Evolutionary conservation across 2,888 invertebrate species (phyloP), one percentile per base, ranked within the genome.

Genomic region (Tinea semifulvella): DNA sequence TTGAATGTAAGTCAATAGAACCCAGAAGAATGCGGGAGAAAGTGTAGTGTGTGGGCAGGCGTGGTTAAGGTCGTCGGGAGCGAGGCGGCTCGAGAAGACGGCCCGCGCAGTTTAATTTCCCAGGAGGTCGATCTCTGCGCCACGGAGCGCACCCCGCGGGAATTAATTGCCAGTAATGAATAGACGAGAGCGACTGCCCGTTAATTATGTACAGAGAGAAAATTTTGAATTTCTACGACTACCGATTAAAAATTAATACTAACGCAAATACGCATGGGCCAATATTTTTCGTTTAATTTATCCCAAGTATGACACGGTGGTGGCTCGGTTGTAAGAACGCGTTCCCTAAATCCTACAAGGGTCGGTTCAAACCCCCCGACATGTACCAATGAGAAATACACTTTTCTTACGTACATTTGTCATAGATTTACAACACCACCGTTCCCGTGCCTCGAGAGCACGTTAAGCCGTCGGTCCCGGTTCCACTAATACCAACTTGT

Each of bases 111-210:
- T 79, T 80, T 80, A 80, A 80, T 80, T 80, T 80, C 80, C 80
- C 80, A 77, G 74, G 80, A 80, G 80, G 79, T 77, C 79, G 76
- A 79, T 80, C 80, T 79, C 74, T 63, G 75, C 68, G 73, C 72
- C 73, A 71, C 70, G 68, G 66, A 68, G 75, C 74, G 60, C 72
- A 68, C 68, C 79, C 73, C 79, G 79, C 75, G 79, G 80, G 80
- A 79, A 75, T 80, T 80, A 79, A 80, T 77, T 79, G 79, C 76
- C 67, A 75, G 75, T 77, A 80, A 80, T 80, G 80, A 80, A 79
- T 80, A 80, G 79, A 71, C 77, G 72, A 79, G 79, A 79, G 79
- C 75, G 76, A 75, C 68, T 72, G 65, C 65, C 71, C 65, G 70
- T 75, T 79, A 76, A 80, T 80, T 79, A 77, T 72, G 68, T 66